Evolutionary conservation across 1,140 invertebrate genomes (phyloP), one percentile per base, ranked within the genome.

Genomic region (Spodoptera frugiperda): DNA sequence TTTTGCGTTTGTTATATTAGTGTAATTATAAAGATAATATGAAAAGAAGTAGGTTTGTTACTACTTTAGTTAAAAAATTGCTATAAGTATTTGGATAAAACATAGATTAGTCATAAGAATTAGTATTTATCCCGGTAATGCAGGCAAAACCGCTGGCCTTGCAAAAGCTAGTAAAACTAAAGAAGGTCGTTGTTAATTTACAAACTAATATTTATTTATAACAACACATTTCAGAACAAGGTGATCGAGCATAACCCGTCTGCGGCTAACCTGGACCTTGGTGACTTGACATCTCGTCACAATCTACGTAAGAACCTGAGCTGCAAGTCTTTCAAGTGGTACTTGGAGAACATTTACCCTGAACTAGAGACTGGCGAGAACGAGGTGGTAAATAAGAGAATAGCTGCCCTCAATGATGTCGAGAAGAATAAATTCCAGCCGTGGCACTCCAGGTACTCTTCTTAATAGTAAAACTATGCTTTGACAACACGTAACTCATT

Each of bases 261-360:
- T 74, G 95, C 95, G 0, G 95, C 95, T 67, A 93, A 95, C 46
- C 93, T 96, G 12, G 92, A 96, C 54, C 97, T 96, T 83, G 98
- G 98, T 0, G 97, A 99, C 91, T 95, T 99, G 14, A 95, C 96
- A 0, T 96, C 97, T 0, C 95, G 98, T 76, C 72, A 96, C 4
- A 91, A 95, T 57, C 91, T 99, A 10, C 94, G 98, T 3, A 94
- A 97, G 75, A 91, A 94, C 25, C 92, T 99, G 0, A 94, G 97
- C 3, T 99, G 99, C 90, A 96, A 98, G 77, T 95, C 96, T 71
- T 99, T 99, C 89, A 95, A 97, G 46, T 99, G 99, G 99, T 99
- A 99, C 87, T 94, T 99, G 78, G 96, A 99, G 59, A 97, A 97
- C 87, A 95, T 99, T 5, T 99, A 99, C 91, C 98, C 98, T 0